Evolutionary conservation across 2,113 vertebrate species (phyloP), one percentile per base, ranked within the genome.

Genomic region (Tretioscincus oriximinensis): DNA sequence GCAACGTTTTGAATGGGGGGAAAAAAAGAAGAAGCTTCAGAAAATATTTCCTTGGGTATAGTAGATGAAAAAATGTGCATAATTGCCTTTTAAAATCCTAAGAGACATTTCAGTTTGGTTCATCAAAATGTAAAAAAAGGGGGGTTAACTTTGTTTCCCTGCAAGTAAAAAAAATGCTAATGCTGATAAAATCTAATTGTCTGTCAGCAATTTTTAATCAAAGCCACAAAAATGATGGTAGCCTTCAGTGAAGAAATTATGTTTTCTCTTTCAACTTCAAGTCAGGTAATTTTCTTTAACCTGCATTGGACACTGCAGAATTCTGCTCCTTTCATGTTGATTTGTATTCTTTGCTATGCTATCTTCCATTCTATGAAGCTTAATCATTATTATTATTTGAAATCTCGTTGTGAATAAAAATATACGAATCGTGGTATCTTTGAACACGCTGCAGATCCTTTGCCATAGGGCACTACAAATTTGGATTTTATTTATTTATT

Each of bases 81-180:
- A 29, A 49, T 82, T 71, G 1, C 72, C 0, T 14, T 83, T 65
- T 65, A 24, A 80, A 73, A 66, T 81, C 45, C 45, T 45, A 12
- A 22, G 8, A n/a, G 78, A 66, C 45, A 35, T 54, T 54, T 65
- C 47, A 51, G 7, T 14, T 35, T 54, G n/a, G 72, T 58, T 73
- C 61, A 73, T 80, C 74, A 76, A 45, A 64, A 64, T 28, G 6
- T 29, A 81, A 79, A n/a, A 45, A 41, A 41, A 41, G 35, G 35
- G 35, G 35, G 54, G 16, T 35, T 12, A 12, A 21, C 22, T 73
- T 66, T 51, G 63, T 66, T 14, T 60, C n/a, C 81, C 7, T 0
- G 80, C 81, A 66, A 41, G 35, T 41, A 41, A 24, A 74, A 58
- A 88, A 83, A 85, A 87, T n/a, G 2, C 0, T 81, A 83, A 66